Evolutionary conservation across 2,113 vertebrate species (phyloP).

Genomic region (Sebastes schlegelii): DNA sequence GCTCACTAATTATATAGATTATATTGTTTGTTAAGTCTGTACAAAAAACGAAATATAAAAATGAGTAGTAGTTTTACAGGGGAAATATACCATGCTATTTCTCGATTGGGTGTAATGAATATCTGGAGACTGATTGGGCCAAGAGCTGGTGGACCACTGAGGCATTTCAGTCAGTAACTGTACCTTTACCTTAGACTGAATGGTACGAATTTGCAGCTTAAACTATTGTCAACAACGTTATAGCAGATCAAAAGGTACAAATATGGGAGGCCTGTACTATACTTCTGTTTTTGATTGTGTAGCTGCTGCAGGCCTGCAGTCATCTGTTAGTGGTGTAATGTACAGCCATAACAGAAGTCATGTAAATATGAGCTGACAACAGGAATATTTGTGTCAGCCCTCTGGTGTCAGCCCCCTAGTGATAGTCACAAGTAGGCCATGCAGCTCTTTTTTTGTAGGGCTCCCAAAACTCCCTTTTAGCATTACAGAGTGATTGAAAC

Average conservation of each 20-base stretch:
- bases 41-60: too few relatives aligned
- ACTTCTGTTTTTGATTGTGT: background rate
- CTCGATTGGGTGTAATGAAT: too few relatives aligned
- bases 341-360: background rate
- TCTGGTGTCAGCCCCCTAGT: constrained; percentile 42
- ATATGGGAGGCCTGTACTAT: background rate
- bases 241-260: background rate
- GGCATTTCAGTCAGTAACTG: background rate
- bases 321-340: constrained; percentile 4
- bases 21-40: too few relatives aligned
- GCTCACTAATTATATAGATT: too few relatives aligned
- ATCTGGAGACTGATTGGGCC: too few relatives aligned
- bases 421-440: constrained; percentile 50
- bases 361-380: constrained; percentile 47
- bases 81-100: too few relatives aligned
- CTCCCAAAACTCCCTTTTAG: constrained; percentile 25
- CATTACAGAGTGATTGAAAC: constrained; percentile 38
- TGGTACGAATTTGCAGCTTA: background rate
- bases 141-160: too few relatives aligned
- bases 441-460: constrained; percentile 7
- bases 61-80: too few relatives aligned
- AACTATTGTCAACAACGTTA: background rate
- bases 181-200: background rate
- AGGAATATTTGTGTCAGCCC: constrained; percentile 52
- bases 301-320: background rate